These are phyloP conservation scores for Entelurus aequoreus DNA, from an alignment of 2,113 vertebrate genomes.

Conservation along the genomic window DNA sequence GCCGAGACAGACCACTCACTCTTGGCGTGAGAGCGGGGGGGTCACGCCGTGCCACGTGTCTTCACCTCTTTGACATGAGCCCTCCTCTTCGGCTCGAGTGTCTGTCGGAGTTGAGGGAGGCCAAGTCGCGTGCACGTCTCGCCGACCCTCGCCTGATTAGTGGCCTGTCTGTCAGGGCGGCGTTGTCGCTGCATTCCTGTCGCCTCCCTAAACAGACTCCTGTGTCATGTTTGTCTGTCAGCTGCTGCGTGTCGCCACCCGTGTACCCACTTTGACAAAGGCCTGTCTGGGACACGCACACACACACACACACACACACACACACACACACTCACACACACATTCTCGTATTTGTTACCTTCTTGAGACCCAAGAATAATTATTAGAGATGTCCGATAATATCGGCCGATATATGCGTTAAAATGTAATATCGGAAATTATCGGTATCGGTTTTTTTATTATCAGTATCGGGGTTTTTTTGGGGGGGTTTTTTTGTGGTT, in stretches of 20 bases:
- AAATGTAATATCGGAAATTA: no score
- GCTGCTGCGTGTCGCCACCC: conserved; percentile 67
- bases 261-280: conserved; percentile 60
- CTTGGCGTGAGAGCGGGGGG: conserved; percentile 30
- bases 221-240: conserved; percentile 69
- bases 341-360: no score
- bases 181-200: conserved; percentile 63
- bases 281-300: conserved; percentile 57
- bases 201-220: conserved; percentile 64
- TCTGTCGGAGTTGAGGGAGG: neutral
- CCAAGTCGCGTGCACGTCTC: neutral
- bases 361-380: no score
- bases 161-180: conserved; percentile 11
- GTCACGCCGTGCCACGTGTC: conserved; percentile 11
- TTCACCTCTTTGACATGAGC: neutral
- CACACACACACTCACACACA: conserved; percentile 29
- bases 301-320: conserved; percentile 25
- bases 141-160: conserved; percentile 28
- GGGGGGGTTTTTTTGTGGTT: no score
- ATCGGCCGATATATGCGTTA: no score
- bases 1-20: conserved; percentile 21
- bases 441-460: no score
- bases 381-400: no score
- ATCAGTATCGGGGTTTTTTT: no score
- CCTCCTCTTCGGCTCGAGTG: no score